Evolutionary conservation across 2,888 invertebrate species (phyloP).

Genomic region (Blastobasis lacticolella): DNA sequence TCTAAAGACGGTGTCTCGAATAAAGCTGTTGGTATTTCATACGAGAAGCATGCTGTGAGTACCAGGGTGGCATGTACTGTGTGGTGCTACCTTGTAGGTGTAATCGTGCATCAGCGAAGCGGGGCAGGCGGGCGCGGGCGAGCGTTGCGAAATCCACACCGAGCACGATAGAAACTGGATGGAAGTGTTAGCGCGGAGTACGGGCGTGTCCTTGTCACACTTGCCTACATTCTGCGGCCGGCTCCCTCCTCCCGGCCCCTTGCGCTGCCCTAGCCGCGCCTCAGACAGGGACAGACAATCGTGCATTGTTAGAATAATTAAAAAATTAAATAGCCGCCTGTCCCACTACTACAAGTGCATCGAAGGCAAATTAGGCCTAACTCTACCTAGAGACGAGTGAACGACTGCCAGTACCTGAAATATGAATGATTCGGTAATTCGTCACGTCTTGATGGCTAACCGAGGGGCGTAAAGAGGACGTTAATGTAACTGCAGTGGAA

Average conservation of each 20-base stretch:
- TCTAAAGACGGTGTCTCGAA: neutral
- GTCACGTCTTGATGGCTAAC: neutral
- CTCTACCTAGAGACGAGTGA: no score
- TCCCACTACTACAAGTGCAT: neutral
- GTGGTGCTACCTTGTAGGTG: constrained; percentile 44
- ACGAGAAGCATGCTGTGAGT: constrained; percentile 1
- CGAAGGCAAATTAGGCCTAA: no score
- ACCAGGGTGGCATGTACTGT: constrained; percentile 28
- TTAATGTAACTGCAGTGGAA: constrained; percentile 28
- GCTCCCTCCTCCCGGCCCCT: constrained; percentile 50
- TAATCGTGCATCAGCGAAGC: constrained; percentile 53
- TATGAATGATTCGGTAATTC: no score
- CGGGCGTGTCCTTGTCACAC: constrained; percentile 74
- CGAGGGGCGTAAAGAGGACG: constrained; percentile 1
- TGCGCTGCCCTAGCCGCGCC: constrained; percentile 35
- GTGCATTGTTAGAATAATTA: constrained; percentile 51
- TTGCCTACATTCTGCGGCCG: constrained; percentile 71
- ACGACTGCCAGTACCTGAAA: no score
- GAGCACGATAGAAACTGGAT: constrained; percentile 72
- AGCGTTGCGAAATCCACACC: constrained; percentile 65
- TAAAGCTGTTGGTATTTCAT: neutral
- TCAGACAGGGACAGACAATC: constrained; percentile 61
- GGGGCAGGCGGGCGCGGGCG: constrained; percentile 44
- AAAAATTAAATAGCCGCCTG: constrained; percentile 37
- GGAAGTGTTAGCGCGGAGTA: constrained; percentile 70